Evolutionary conservation across 2,797 vertebrate genomes (phyloP).

Genomic region (Artibeus jamaicensis): DNA sequence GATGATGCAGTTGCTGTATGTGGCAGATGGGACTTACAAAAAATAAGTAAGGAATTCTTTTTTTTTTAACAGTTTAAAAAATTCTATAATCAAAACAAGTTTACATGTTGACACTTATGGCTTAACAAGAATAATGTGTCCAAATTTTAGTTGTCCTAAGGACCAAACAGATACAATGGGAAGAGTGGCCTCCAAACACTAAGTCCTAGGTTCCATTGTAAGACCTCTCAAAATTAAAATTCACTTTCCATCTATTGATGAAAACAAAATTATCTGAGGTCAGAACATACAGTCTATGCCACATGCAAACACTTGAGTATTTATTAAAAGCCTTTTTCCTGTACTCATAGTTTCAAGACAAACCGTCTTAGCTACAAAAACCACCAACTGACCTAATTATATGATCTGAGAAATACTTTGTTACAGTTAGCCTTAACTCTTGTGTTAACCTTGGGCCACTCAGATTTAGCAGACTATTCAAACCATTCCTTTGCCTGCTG

Average conservation of each 20-base stretch:
- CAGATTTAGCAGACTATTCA: not conserved
- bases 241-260: slow-evolving; percentile 6
- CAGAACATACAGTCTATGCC: slow-evolving; percentile 22
- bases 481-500: not conserved
- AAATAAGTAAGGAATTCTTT: not conserved
- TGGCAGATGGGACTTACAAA: not conserved
- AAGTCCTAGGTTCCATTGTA: slow-evolving; percentile 5
- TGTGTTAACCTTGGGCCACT: not conserved
- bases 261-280: slow-evolving; percentile 35
- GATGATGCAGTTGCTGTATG: not conserved
- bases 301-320: slow-evolving; percentile 51
- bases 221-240: slow-evolving; percentile 52
- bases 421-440: not conserved
- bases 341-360: slow-evolving; percentile 49
- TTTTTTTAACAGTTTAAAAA: slow-evolving; percentile 66
- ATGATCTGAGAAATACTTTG: slow-evolving; percentile 31
- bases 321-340: slow-evolving; percentile 44
- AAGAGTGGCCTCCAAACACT: slow-evolving; percentile 53
- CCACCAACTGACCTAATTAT: slow-evolving; percentile 45
- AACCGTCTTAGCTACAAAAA: slow-evolving; percentile 29
- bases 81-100: slow-evolving; percentile 76
- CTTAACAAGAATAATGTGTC: slow-evolving; percentile 70
- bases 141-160: slow-evolving; percentile 57
- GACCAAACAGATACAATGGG: slow-evolving; percentile 51
- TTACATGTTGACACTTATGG: slow-evolving; percentile 70